Conservation (phyloP, 2,113 vertebrate genomes). For the Syngnathus typhle region DNA sequence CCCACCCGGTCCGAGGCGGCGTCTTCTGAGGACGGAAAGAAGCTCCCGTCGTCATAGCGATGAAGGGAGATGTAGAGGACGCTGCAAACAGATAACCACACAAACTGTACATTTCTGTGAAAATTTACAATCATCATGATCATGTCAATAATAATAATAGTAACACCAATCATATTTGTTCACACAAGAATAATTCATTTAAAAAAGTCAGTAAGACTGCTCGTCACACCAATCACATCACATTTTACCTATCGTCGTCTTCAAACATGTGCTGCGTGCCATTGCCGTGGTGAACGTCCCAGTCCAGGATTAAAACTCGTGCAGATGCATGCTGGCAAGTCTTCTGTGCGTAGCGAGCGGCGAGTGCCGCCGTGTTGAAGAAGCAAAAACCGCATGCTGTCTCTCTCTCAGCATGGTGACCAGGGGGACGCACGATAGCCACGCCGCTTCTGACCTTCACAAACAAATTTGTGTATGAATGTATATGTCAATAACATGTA, state of each 20-base stretch:
- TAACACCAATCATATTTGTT: too few species aligned
- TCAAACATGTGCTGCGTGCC: constrained; percentile 88
- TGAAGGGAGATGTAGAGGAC: constrained; percentile 85
- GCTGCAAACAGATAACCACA: constrained; percentile 37
- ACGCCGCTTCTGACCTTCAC: constrained; percentile 75
- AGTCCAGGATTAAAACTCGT: constrained; percentile 83
- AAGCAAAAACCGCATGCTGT: constrained; percentile 84
- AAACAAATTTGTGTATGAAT: background rate
- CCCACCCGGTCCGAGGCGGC: constrained; percentile 71
- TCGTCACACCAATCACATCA: too few species aligned
- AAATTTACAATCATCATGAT: too few species aligned
- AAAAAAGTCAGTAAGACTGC: too few species aligned
- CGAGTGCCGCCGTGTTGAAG: constrained; percentile 82
- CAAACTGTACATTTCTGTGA: background rate
- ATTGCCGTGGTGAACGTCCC: constrained; percentile 91
- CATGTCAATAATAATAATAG: too few species aligned
- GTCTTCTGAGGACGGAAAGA: constrained; percentile 80
- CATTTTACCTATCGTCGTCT: constrained; percentile 75
- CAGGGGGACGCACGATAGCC: constrained; percentile 80
- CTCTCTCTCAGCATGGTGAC: constrained; percentile 81
- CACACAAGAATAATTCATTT: too few species aligned
- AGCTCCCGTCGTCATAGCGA: constrained; percentile 79
- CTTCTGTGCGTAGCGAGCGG: constrained; percentile 79
- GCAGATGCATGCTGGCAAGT: constrained; percentile 49
- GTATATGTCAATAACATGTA: background rate